These are phyloP conservation scores for Noctilio leporinus DNA, from an alignment of 2,113 vertebrate genomes.

Conservation along the genomic window DNA sequence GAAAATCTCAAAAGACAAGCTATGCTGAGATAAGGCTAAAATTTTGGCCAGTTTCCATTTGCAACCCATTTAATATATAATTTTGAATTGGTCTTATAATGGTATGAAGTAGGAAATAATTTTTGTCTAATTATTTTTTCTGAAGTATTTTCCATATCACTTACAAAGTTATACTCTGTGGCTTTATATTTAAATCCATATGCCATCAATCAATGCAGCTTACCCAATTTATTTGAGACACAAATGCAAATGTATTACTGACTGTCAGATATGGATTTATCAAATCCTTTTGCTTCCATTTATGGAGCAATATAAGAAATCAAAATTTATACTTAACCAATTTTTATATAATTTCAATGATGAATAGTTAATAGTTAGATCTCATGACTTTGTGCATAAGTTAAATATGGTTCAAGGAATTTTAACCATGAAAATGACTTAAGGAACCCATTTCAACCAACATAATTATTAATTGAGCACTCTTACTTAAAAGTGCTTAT, in stretches of 20 bases:
- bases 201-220: neutral
- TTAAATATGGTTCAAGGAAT: neutral
- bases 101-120: neutral
- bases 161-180: neutral
- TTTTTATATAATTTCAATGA: neutral
- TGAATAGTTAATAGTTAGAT: neutral
- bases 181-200: slow-evolving; percentile 4
- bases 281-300: neutral
- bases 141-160: neutral
- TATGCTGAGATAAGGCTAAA: neutral
- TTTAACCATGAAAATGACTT: neutral
- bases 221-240: neutral
- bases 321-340: neutral
- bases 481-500: neutral
- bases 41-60: neutral
- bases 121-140: neutral
- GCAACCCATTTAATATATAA: neutral
- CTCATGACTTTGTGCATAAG: neutral
- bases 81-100: neutral
- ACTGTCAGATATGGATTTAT: neutral
- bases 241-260: neutral
- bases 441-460: neutral
- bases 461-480: neutral
- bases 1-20: neutral
- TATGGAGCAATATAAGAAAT: neutral